Percentiles rank a stretch among this genome's conserved stretches.
These are phyloP conservation scores for Typhlichthys subterraneus DNA, from an alignment of 2,797 vertebrate species.

Conservation along the genomic window DNA sequence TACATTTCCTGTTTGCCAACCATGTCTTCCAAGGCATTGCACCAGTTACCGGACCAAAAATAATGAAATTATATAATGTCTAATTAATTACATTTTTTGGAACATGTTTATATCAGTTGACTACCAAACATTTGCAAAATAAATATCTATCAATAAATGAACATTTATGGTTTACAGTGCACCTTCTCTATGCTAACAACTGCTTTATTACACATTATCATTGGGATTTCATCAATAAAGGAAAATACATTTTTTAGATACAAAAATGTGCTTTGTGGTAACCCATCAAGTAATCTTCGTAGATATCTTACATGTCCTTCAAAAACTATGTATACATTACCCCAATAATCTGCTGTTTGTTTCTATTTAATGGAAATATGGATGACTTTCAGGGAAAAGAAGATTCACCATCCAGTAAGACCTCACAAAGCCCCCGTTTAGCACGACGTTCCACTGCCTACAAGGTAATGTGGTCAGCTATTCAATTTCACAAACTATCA, in stretches of 20 bases:
- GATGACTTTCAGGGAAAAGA: slow-evolving; percentile 55
- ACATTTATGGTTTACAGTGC: not conserved
- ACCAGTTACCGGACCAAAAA: not conserved
- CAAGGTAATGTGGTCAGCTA: slow-evolving; percentile 52
- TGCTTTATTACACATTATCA: not conserved
- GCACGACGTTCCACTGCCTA: slow-evolving; percentile 53
- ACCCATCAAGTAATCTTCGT: not conserved
- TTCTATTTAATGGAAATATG: slow-evolving; percentile 12
- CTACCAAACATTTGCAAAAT: not conserved
- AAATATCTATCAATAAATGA: not conserved
- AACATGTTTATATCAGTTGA: not conserved
- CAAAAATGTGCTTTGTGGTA: not conserved
- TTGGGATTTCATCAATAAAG: slow-evolving; percentile 4
- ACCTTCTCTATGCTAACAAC: not conserved
- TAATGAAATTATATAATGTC: not conserved
- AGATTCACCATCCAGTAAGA: slow-evolving; percentile 30
- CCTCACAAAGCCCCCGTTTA: slow-evolving; percentile 36
- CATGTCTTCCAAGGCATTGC: no score
- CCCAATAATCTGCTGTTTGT: not conserved
- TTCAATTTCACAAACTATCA: not conserved
- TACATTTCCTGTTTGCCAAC: slow-evolving; percentile 1
- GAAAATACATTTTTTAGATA: not conserved
- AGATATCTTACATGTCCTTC: not conserved
- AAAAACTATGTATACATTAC: not conserved
- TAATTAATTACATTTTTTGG: not conserved